Evolutionary conservation across 1,140 invertebrate species (phyloP), one percentile per base, ranked within the genome.

Genomic region (Drosophila auraria): DNA sequence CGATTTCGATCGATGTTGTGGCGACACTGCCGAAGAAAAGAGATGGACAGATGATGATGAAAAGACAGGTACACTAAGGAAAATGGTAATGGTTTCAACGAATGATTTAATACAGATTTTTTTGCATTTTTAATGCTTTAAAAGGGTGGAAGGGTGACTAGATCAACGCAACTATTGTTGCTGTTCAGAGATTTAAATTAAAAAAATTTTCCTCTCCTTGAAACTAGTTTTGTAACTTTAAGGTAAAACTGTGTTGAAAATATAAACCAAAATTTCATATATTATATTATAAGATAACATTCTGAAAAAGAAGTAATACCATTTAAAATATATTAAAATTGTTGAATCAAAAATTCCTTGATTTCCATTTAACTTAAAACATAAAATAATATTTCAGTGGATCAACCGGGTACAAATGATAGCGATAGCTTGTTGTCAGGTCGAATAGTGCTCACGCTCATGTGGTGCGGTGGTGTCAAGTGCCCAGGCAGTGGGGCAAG

Each of bases 1-100:
- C 84, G 81, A 89, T 89, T 87, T 73, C 66, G 80, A 81, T 84
- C 72, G 82, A 83, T 66, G 76, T 62, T 73, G 70, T 45, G 70
- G 78, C 62, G 72, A 56, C 65, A 63, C 59, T 17, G 44, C 14
- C 15, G 30, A 36, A 30, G n/a, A 49, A 45, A 51, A 38, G 33
- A 42, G 64, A 36, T 11, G 23, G 42, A 12, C 36, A 47, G 36
- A 11, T n/a, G 47, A 54, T 36, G 17, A 15, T 40, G 36, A 33
- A 42, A 40, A 56, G 45, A 47, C 40, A 45, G 45, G 33, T 45
- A 63, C 63, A 63, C 57, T 14, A 5, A 7, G 25, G 17, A 59
- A 23, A 36, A 56, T 8, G 6, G 0, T 12, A 17, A 17, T 17
- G 17, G 4, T 25, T 14, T 6, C 1, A 1, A 49, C 25, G 2